Conservation (phyloP, 2,113 vertebrate species). For the Elephantulus edwardii region DNA sequence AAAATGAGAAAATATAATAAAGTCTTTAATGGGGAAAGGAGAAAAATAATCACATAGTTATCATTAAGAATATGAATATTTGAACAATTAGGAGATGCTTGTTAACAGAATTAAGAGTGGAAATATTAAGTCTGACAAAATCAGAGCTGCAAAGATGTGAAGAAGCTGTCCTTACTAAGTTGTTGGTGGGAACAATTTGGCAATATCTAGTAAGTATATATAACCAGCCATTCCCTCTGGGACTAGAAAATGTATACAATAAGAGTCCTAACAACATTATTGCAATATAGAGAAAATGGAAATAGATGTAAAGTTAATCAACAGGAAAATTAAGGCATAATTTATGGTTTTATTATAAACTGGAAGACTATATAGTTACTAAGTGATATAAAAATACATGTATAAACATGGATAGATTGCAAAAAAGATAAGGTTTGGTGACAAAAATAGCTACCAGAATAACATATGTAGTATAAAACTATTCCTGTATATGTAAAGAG, state of each 20-base stretch:
- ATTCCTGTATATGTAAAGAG: background rate
- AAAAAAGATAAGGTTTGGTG: slow-evolving; percentile 21
- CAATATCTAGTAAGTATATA: background rate
- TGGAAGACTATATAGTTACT: background rate
- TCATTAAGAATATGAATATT: background rate
- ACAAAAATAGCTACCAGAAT: background rate
- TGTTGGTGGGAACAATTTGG: slow-evolving; percentile 16
- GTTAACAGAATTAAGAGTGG: background rate
- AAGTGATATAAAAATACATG: background rate
- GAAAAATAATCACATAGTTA: background rate
- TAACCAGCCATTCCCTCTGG: background rate
- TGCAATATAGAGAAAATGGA: slow-evolving; percentile 40
- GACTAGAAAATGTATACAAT: background rate
- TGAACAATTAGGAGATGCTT: background rate
- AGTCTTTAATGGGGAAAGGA: background rate
- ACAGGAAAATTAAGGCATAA: slow-evolving; percentile 47
- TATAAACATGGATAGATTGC: slow-evolving; percentile 13
- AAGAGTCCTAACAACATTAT: background rate
- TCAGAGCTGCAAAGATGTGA: background rate
- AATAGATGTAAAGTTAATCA: slow-evolving; percentile 48
- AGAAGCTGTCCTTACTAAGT: background rate
- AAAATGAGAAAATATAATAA: background rate
- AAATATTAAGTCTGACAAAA: background rate
- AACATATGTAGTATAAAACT: background rate
- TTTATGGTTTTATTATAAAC: slow-evolving; percentile 24